These are phyloP conservation scores for Paramuricea clavata DNA, from an alignment of 92 coral and sea anemone species.

Conservation along the genomic window DNA sequence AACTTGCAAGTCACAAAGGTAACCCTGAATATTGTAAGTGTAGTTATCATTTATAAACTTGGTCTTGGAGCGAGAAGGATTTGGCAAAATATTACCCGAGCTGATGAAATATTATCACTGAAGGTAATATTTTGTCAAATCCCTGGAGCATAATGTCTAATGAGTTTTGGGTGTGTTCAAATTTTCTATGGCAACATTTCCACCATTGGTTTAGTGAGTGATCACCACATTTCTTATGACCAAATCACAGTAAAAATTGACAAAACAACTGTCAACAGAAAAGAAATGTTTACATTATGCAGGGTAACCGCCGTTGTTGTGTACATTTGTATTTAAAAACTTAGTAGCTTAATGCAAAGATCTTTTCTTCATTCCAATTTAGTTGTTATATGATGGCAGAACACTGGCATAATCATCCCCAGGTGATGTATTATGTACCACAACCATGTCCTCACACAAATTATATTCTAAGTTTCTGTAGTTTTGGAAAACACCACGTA, in stretches of 20 bases:
- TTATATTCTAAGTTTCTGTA: not conserved
- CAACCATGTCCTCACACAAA: not conserved
- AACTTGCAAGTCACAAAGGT: not conserved
- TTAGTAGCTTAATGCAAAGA: not conserved
- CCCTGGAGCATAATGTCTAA: not conserved
- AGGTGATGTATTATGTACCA: not conserved
- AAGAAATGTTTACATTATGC: not conserved
- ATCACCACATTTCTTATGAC: too few relatives aligned
- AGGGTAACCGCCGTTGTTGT: not conserved
- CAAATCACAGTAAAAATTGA: too few relatives aligned
- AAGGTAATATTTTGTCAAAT: not conserved
- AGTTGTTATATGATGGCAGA: not conserved
- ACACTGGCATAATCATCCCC: not conserved
- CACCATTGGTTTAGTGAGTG: not conserved
- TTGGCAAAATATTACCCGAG: too few relatives aligned
- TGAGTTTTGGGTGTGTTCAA: not conserved
- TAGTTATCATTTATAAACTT: not conserved
- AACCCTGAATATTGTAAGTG: not conserved
- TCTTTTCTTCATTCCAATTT: not conserved
- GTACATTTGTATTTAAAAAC: not conserved
- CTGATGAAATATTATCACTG: not conserved
- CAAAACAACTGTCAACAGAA: too few relatives aligned
- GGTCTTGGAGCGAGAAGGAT: not conserved
- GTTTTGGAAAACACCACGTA: not conserved
- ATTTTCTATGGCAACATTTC: not conserved